Evolutionary conservation across 2,797 vertebrate species (phyloP).

Genomic region (Knipowitschia caucasica): DNA sequence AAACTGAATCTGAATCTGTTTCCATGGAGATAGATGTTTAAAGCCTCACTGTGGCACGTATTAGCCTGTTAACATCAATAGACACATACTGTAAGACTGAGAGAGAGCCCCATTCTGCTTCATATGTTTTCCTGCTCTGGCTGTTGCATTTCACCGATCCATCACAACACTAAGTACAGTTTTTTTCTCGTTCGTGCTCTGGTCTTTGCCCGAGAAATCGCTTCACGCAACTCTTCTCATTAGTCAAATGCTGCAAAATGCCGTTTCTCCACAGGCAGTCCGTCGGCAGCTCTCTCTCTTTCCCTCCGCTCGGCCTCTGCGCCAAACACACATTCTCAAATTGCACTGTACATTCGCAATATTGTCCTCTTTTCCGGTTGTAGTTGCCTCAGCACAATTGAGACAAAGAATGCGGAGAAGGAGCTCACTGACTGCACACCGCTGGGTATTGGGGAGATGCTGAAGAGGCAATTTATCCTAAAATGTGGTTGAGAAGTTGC

Average conservation of each 20-base stretch:
- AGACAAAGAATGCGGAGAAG: slow-evolving; percentile 33
- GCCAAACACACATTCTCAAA: slow-evolving; percentile 38
- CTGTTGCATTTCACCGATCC: neutral
- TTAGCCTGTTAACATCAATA: neutral
- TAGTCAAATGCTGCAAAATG: slow-evolving; percentile 32
- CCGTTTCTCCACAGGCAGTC: slow-evolving; percentile 14
- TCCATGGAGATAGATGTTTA: no score
- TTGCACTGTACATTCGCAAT: slow-evolving; percentile 33
- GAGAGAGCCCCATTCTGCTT: neutral
- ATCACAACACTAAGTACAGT: neutral
- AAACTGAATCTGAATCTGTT: no score
- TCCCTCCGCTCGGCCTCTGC: slow-evolving; percentile 27
- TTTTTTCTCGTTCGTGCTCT: neutral
- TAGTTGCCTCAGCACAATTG: slow-evolving; percentile 52
- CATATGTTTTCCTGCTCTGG: neutral
- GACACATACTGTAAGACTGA: neutral
- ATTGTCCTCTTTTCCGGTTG: slow-evolving; percentile 39
- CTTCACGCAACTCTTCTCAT: slow-evolving; percentile 21
- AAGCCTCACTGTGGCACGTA: no score
- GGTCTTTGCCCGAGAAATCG: slow-evolving; percentile 10
- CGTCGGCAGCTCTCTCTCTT: slow-evolving; percentile 19
- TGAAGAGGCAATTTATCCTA: slow-evolving; percentile 49
- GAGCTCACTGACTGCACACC: slow-evolving; percentile 27
- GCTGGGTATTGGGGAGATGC: slow-evolving; percentile 31
- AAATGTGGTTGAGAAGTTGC: slow-evolving; percentile 27